phyloP scores from a whole-genome alignment of 2,888 invertebrate species.

The Thereva nobilitata region DNA sequence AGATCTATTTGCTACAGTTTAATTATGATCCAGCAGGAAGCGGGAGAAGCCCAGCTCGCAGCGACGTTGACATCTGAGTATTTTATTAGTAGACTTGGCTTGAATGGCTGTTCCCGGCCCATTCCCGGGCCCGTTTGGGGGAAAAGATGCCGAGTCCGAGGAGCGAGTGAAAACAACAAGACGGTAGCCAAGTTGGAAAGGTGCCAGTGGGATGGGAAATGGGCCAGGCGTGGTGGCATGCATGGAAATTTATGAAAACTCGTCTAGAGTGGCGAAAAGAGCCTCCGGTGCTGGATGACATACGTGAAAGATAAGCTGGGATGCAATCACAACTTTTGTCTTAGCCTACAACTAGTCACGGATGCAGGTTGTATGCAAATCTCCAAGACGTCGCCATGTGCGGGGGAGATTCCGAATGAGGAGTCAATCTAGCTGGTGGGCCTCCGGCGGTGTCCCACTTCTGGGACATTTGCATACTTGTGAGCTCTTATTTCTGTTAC shows the following conservation, averaged over 20 bases:
- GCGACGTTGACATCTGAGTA: constrained; percentile 29
- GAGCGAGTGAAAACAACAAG: constrained; percentile 3
- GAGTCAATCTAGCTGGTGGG: background rate
- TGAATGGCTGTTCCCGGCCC: background rate
- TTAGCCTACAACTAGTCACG: constrained; percentile 12
- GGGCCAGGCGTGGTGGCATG: constrained; percentile 12
- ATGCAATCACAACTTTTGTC: too few species aligned
- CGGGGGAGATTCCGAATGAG: constrained; percentile 16
- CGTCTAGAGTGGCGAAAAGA: background rate
- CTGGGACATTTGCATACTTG: background rate
- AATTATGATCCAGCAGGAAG: constrained; percentile 32
- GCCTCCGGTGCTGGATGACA: background rate
- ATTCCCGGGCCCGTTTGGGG: background rate
- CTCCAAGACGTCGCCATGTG: constrained; percentile 10
- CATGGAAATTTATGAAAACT: constrained; percentile 7
- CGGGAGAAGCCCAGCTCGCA: background rate
- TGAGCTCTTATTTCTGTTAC: constrained; percentile 11
- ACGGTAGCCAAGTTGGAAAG: background rate
- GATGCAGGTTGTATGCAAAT: constrained; percentile 17
- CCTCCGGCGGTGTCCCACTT: constrained; percentile 11
- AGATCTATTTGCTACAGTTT: constrained; percentile 41
- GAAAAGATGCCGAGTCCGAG: background rate
- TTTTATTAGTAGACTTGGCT: constrained; percentile 18
- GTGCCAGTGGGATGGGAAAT: constrained; percentile 9
- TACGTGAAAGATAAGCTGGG: background rate